Evolutionary conservation across 2,888 invertebrate genomes (phyloP), one percentile per base, ranked within the genome.

Genomic region (Halictus quadricinctus): DNA sequence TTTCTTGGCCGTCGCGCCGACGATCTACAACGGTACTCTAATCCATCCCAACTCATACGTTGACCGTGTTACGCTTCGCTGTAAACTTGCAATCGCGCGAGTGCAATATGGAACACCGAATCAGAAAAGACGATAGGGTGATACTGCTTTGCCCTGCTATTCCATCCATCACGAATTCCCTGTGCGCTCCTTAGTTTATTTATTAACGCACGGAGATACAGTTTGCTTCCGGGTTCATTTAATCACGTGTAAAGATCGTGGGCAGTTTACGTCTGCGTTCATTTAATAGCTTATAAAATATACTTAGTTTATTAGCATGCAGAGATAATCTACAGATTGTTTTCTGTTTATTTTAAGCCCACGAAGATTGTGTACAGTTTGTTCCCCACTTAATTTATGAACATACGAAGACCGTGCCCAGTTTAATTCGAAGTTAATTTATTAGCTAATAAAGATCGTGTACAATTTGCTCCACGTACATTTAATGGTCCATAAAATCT

Each of bases 31-130:
- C 66, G 64, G 15, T 48, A 12, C 70, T 25, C 46, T 81, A 80
- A 85, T 85, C 72, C 78, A n/a, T 72, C 76, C 15, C 66, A 18
- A 21, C 58, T 77, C 80, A 66, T 80, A 72, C 60, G 80, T 73
- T 85, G 76, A 69, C 80, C 72, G 25, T 69, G 66, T 36, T 29
- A 21, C 73, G 73, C 58, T 18, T 5, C 41, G 10, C 76, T 84
- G 75, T 78, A 78, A 72, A 80, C 85, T 79, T 25, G 41, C 36
- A 72, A 72, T 81, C 76, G 58, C 21, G 54, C 15, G 58, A 76
- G 41, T 50, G 70, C 13, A 69, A 69, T 69, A 69, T n/a, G 80
- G 29, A n/a, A n/a, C 41, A 73, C 48, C 60, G 69, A 41, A 41
- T 69, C 36, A 13, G n/a, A 12, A 21, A n/a, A 69, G n/a, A 43